These are phyloP conservation scores for Pseudorasbora parva DNA, from an alignment of 2,113 vertebrate species.

Conservation along the genomic window DNA sequence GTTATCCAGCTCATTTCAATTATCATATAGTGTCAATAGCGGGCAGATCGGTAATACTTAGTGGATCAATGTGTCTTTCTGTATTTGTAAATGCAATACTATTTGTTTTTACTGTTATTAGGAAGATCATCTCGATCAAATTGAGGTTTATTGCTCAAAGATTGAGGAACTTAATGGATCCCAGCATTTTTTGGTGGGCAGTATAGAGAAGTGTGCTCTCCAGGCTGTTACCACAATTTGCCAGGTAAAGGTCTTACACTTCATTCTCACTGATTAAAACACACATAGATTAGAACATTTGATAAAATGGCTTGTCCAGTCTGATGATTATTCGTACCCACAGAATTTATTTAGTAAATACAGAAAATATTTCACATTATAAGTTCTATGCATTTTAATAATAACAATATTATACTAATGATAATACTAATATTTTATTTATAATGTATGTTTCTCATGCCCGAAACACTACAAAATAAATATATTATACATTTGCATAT, in stretches of 20 bases:
- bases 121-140: slow-evolving; percentile 74
- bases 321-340: too few relatives aligned
- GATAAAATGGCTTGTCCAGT: neutral
- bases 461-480: too few relatives aligned
- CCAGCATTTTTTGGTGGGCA: slow-evolving; percentile 68
- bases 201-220: slow-evolving; percentile 81
- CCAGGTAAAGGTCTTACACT: slow-evolving; percentile 76
- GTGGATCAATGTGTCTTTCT: neutral
- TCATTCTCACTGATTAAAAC: neutral
- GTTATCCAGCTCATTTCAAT: too few relatives aligned
- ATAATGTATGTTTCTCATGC: too few relatives aligned
- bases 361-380: too few relatives aligned
- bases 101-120: slow-evolving; percentile 57
- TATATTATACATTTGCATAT: too few relatives aligned
- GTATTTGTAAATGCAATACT: neutral
- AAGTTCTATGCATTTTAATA: too few relatives aligned
- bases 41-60: too few relatives aligned
- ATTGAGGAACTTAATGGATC: neutral
- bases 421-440: too few relatives aligned
- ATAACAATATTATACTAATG: too few relatives aligned
- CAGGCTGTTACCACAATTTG: slow-evolving; percentile 83
- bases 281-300: neutral
- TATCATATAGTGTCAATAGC: too few relatives aligned
- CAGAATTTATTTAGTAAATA: too few relatives aligned
- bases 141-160: slow-evolving; percentile 77